Evolutionary conservation across 2,797 vertebrate genomes (phyloP).

Genomic region (Psittacula echo): DNA sequence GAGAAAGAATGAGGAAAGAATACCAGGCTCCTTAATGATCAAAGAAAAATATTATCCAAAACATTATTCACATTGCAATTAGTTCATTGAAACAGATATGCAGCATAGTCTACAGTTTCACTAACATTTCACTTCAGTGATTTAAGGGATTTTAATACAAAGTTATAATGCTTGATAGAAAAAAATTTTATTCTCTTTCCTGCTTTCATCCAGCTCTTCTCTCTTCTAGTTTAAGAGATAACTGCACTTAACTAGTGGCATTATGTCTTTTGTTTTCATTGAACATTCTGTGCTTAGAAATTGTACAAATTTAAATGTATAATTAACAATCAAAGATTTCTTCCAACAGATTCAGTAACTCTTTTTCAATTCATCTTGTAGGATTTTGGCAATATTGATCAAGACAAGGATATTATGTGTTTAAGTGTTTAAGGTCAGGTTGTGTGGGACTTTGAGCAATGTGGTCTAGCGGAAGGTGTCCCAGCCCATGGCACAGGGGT

Average conservation of each 20-base stretch:
- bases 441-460: background rate
- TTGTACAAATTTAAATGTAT: background rate
- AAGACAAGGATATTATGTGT: background rate
- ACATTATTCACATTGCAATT: background rate
- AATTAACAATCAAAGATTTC: background rate
- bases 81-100: background rate
- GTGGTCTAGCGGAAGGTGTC: background rate
- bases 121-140: background rate
- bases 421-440: background rate
- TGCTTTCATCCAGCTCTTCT: background rate
- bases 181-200: background rate
- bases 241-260: fast-evolving
- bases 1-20: background rate
- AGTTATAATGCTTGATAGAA: background rate
- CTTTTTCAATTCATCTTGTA: background rate
- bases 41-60: background rate
- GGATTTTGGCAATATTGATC: background rate
- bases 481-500: too few relatives aligned
- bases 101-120: background rate
- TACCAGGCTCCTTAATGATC: background rate
- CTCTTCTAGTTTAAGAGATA: background rate
- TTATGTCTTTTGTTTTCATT: background rate
- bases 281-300: background rate
- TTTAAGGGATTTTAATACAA: background rate
- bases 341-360: background rate